Base-by-base conservation (phyloP, 2,888 invertebrate species). In the Microplitis deprimator region DNA sequence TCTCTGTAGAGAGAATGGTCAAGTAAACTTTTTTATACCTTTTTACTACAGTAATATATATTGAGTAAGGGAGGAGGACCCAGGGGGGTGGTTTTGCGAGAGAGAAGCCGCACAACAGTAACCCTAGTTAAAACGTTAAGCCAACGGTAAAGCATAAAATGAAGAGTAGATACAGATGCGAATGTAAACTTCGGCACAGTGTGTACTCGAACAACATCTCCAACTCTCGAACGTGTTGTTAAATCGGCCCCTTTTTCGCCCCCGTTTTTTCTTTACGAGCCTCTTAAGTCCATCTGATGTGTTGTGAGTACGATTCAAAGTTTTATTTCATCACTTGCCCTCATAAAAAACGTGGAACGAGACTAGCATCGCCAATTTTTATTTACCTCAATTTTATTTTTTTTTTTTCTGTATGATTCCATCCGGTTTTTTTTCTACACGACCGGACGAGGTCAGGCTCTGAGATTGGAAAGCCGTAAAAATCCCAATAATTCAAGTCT, bases 221-320 rank as follows among this genome's bases (percentile, higher is more conserved):
- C 50, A 50, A 50, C 50, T 50, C 50, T 50, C 50, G 7, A 50
- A 50, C 13, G 50, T 50, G 50, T 50, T 50, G 50, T 50, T 50
- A 50, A 50, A 50, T 50, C 50, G 50, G 50, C 50, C 50, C 61
- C 41, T 73, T 73, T 64, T 64, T 62, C 64, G 50, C 62, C 73
- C 73, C 50, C 50, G 50, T 50, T 50, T 73, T 73, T 73, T 69
- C 50, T 73, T 73, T 73, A 73, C 73, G 73, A 73, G 20, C 40
- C 64, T 64, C 73, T 13, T 64, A 73, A 73, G 73, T 62, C 73
- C 73, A 73, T 64, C 73, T 41, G 73, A 41, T 73, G 73, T 73
- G 41, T 73, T 73, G 73, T 73, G 70, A 70, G 59, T 60, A 60
- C 59, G 59, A 70, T 60, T 70, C 59, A 73, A 73, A 62, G 73